These are phyloP conservation scores for Ceryle rudis DNA, from an alignment of 2,797 vertebrate species.

Conservation along the genomic window DNA sequence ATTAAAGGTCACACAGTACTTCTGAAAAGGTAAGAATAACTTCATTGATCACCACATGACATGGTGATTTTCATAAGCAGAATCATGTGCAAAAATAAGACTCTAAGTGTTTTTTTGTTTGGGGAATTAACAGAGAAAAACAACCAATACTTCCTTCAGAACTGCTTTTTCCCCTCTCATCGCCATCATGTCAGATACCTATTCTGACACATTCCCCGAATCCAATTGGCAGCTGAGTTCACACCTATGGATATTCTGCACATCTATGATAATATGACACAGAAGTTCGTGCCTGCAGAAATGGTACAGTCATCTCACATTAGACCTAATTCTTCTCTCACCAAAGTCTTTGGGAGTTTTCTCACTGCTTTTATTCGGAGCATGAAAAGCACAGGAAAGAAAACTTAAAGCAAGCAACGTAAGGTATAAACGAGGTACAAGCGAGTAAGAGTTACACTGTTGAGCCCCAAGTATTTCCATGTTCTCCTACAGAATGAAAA, in stretches of 20 bases:
- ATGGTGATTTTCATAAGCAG: background rate
- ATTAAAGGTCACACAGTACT: background rate
- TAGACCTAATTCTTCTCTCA: background rate
- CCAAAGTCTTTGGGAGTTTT: background rate
- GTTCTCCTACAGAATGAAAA: background rate
- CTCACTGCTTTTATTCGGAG: background rate
- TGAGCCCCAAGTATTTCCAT: background rate
- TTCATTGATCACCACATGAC: conserved; percentile 7
- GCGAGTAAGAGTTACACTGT: background rate
- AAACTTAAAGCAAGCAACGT: background rate
- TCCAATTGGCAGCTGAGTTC: background rate
- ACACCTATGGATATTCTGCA: background rate
- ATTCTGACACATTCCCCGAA: rapidly evolving
- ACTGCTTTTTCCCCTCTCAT: background rate
- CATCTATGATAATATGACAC: background rate
- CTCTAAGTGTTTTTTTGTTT: background rate
- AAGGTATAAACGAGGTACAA: background rate
- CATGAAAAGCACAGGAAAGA: background rate
- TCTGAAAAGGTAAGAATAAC: conserved; percentile 43
- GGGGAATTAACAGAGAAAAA: background rate
- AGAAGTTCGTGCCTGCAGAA: background rate
- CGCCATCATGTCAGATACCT: background rate
- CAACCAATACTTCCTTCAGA: background rate
- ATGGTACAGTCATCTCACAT: background rate
- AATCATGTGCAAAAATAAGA: conserved; percentile 1